Evolutionary conservation across 1,140 invertebrate species (phyloP).

Genomic region (Cydia amplana): DNA sequence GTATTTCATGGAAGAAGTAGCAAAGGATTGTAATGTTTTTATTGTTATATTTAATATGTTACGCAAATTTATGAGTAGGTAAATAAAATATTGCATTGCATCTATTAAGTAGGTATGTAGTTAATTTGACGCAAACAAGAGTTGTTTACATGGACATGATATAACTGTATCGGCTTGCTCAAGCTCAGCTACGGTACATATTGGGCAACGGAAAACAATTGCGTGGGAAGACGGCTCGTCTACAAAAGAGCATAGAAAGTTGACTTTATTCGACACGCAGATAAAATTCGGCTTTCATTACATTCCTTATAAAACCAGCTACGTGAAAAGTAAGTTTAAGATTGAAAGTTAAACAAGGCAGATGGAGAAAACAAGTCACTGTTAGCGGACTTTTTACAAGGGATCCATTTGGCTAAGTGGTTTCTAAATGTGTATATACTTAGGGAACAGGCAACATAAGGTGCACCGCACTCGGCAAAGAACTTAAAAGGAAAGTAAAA

Average conservation of each 20-base stretch:
- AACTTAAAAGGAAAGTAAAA: slow-evolving; percentile 22
- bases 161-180: slow-evolving; percentile 24
- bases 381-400: slow-evolving; percentile 19
- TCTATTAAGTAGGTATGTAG: neutral
- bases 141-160: slow-evolving; percentile 7
- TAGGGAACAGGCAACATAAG: slow-evolving; percentile 17
- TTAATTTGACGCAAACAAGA: neutral
- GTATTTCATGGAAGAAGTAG: no score
- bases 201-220: slow-evolving; percentile 46
- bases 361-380: slow-evolving; percentile 20
- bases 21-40: no score
- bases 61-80: neutral
- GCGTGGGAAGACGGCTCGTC: slow-evolving; percentile 56
- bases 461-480: slow-evolving; percentile 1
- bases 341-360: slow-evolving; percentile 20
- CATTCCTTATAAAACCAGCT: slow-evolving; percentile 20
- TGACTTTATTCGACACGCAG: slow-evolving; percentile 45
- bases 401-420: slow-evolving; percentile 30
- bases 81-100: neutral
- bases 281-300: slow-evolving; percentile 42
- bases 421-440: slow-evolving; percentile 31
- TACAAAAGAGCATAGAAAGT: slow-evolving; percentile 61
- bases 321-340: slow-evolving; percentile 4
- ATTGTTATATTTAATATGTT: no score
- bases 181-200: slow-evolving; percentile 6